Base-by-base conservation (phyloP, 1,140 invertebrate species). In the Euschistus heros region DNA sequence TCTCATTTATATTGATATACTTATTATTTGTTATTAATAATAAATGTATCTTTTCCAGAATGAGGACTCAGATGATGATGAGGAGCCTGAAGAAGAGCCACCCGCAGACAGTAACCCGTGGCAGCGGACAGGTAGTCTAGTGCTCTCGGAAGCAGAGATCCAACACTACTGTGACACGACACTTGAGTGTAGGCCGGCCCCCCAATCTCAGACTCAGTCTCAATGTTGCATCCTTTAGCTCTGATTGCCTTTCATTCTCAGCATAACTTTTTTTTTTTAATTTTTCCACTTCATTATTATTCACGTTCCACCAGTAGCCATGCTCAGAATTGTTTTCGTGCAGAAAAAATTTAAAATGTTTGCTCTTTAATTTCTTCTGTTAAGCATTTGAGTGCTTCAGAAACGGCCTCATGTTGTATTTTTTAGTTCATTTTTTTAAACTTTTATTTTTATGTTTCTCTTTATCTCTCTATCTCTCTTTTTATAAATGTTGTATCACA, bases 101-200 rank as follows among this genome's bases (percentile, higher is more conserved):
- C 72, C 73, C 0, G 73, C 73, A 47, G 74, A 75, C 15, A 75
- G 75, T 1, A 71, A 63, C 63, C 70, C 26, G 67, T 74, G 55
- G 73, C 69, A 47, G 68, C 70, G 54, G 66, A 73, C 61, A 71
- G 70, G 67, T 72, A 70, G 67, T 63, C 68, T n/a, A 52, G 69
- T 62, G 42, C 52, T 67, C 42, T 63, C 70, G 7, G 80, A 83
- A 72, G 83, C 86, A 73, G 86, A 88, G 72, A 87, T 87, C 74
- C 85, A 87, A 74, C 83, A 83, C 74, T 87, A 86, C 77, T 86
- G 83, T 76, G 86, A 87, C 77, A 80, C 81, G 69, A 85, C 85
- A 70, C 80, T 90, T 65, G 87, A 89, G 82, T 86, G 85, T 87
- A 86, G 65, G 70, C 65, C 65, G 27, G 2, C 59, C 59, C 59